phyloP scores from a whole-genome alignment of 2,888 invertebrate species.

The Oithona nana region DNA sequence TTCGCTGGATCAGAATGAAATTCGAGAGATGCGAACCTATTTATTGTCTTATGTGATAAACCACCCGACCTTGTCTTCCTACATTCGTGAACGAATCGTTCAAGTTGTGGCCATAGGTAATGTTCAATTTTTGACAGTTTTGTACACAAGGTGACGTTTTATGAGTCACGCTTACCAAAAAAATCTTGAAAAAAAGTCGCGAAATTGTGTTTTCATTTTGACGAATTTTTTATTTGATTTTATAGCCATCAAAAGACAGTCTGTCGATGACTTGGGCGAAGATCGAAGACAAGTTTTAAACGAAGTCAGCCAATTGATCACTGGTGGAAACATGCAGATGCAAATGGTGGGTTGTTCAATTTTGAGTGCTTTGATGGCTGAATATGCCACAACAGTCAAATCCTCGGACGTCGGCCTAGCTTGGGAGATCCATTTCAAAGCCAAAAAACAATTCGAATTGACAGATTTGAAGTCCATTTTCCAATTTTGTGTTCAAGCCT shows the following conservation, averaged over 20 bases:
- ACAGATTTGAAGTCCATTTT: conserved; percentile 61
- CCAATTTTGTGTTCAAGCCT: conserved; percentile 43
- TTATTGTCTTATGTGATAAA: conserved; percentile 54
- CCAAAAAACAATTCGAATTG: conserved; percentile 65
- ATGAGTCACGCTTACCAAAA: too few species aligned
- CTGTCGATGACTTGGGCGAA: conserved; percentile 49
- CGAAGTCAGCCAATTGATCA: conserved; percentile 55
- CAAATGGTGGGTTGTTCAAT: conserved; percentile 68
- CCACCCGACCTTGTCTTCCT: conserved; percentile 45
- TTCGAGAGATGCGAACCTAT: conserved; percentile 51
- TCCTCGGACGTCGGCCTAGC: conserved; percentile 69
- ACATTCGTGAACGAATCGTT: conserved; percentile 40
- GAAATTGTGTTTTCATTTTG: too few species aligned
- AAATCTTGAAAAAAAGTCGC: too few species aligned
- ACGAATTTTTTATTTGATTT: too few species aligned
- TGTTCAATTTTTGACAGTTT: too few species aligned
- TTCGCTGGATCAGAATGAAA: conserved; percentile 44
- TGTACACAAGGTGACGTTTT: too few species aligned
- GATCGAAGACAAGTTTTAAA: conserved; percentile 45
- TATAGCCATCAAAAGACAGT: conserved; percentile 67
- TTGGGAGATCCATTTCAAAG: conserved; percentile 66
- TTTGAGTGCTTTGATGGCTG: conserved; percentile 62
- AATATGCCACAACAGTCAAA: conserved; percentile 64
- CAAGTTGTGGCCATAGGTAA: conserved; percentile 66
- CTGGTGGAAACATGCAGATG: conserved; percentile 42